Percentiles rank a stretch among this genome's conserved stretches.
Evolutionary conservation across 2,797 vertebrate species (phyloP).

Genomic region (Cynopterus sphinx): DNA sequence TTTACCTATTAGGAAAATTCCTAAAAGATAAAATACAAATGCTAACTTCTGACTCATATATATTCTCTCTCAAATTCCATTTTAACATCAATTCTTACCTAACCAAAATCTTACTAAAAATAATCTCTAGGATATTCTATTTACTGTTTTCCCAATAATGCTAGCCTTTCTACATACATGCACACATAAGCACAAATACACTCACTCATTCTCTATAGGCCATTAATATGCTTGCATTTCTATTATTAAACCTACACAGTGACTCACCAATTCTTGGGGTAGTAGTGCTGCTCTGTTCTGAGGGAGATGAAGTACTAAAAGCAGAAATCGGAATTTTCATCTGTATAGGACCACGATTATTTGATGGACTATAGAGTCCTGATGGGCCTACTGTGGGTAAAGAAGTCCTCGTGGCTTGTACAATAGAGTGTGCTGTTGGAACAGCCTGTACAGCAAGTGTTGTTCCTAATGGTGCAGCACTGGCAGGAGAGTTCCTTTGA

Average conservation of each 20-base stretch:
- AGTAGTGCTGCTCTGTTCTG: slow-evolving; percentile 73
- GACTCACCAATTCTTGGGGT: slow-evolving; percentile 86
- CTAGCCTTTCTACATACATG: not conserved
- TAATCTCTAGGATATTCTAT: not conserved
- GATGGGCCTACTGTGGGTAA: slow-evolving; percentile 85
- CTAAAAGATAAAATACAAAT: slow-evolving; percentile 38
- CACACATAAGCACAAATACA: not conserved
- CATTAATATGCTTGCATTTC: slow-evolving; percentile 9
- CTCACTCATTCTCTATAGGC: not conserved
- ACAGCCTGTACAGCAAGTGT: slow-evolving; percentile 86
- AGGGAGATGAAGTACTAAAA: slow-evolving; percentile 82
- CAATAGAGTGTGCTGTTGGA: slow-evolving; percentile 84
- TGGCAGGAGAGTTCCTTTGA: slow-evolving; percentile 85
- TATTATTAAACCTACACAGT: slow-evolving; percentile 12
- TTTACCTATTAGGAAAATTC: slow-evolving; percentile 23
- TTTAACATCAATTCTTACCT: slow-evolving; percentile 1
- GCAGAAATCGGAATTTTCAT: slow-evolving; percentile 86
- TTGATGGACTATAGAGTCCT: slow-evolving; percentile 83
- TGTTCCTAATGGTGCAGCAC: slow-evolving; percentile 83
- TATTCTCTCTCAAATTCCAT: not conserved
- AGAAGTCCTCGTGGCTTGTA: slow-evolving; percentile 86
- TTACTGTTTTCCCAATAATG: slow-evolving; percentile 17
- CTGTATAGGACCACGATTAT: slow-evolving; percentile 82
- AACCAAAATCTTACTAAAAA: slow-evolving; percentile 27
- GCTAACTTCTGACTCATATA: not conserved